A percentile compares a stretch with the other conserved stretches of the same genome.
Evolutionary conservation across 2,113 vertebrate genomes (phyloP).

Genomic region (Orientallactaga bullata): DNA sequence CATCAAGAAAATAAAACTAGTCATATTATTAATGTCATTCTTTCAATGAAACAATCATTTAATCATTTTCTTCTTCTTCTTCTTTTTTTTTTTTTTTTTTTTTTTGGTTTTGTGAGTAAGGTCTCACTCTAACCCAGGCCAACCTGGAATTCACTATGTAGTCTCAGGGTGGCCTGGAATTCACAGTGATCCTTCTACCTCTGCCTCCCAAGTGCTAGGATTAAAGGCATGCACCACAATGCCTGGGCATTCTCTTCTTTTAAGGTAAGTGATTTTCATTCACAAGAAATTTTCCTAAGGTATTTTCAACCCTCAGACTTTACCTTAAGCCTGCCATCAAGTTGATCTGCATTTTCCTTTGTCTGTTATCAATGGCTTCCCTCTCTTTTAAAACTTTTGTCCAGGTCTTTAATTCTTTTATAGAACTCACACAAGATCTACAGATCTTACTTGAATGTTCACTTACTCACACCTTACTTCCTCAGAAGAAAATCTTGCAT

Average conservation of each 20-base stretch:
- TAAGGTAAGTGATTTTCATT: background rate
- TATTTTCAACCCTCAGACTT: constrained; percentile 33
- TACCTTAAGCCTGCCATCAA: background rate
- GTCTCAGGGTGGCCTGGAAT: too few relatives aligned
- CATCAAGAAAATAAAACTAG: constrained; percentile 29
- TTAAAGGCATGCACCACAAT: too few relatives aligned
- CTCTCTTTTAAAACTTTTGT: background rate
- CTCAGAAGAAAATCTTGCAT: constrained; percentile 2
- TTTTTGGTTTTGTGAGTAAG: too few relatives aligned
- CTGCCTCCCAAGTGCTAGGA: too few relatives aligned
- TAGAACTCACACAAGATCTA: background rate
- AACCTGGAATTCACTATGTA: too few relatives aligned
- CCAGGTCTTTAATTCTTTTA: constrained; percentile 1
- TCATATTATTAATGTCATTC: constrained; percentile 3
- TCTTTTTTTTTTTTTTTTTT: too few relatives aligned
- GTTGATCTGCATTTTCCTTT: background rate
- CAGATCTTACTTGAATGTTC: background rate
- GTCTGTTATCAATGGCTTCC: background rate
- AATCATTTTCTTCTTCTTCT: too few relatives aligned
- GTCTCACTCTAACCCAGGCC: too few relatives aligned
- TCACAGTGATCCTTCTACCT: too few relatives aligned
- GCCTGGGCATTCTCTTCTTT: background rate
- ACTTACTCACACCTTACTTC: constrained; percentile 34
- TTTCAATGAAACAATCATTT: background rate
- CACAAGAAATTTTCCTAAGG: constrained; percentile 14